Evolutionary conservation across 2,113 vertebrate genomes (phyloP).

Genomic region (Strix uralensis): DNA sequence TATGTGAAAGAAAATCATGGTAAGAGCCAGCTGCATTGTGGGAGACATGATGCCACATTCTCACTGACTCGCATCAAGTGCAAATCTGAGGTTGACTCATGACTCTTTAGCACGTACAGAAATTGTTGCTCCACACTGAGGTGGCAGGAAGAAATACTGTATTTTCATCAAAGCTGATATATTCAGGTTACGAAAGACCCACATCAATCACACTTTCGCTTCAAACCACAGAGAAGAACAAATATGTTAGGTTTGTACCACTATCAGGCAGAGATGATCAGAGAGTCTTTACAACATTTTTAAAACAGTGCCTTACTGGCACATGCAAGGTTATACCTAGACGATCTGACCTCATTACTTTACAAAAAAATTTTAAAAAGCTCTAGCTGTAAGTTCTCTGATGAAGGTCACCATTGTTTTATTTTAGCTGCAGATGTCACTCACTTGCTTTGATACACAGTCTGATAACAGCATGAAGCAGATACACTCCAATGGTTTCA

Average conservation of each 20-base stretch:
- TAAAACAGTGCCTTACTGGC: not conserved
- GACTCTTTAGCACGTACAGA: not conserved
- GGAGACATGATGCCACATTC: not conserved
- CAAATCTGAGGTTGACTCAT: not conserved
- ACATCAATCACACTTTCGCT: not conserved
- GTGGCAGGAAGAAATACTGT: not conserved
- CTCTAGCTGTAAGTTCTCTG: not conserved
- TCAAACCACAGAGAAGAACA: not conserved
- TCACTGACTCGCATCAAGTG: not conserved
- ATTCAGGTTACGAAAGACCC: not conserved
- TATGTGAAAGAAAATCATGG: not conserved
- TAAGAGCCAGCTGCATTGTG: not conserved
- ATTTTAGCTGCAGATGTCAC: not conserved
- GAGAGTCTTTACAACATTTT: not conserved
- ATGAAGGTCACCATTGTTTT: not conserved
- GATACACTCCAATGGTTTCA: conserved; percentile 68
- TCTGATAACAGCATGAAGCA: conserved; percentile 74
- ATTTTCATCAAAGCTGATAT: not conserved
- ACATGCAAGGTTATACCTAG: not conserved
- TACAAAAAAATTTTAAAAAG: not conserved
- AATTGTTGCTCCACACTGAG: not conserved
- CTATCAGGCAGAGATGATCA: not conserved
- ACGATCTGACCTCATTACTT: not conserved
- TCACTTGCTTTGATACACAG: conserved; percentile 80
- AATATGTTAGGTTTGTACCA: not conserved